Percentiles rank a stretch among this genome's conserved stretches.
These are phyloP conservation scores for Agapostemon virescens DNA, from an alignment of 2,888 invertebrate species.

Conservation along the genomic window DNA sequence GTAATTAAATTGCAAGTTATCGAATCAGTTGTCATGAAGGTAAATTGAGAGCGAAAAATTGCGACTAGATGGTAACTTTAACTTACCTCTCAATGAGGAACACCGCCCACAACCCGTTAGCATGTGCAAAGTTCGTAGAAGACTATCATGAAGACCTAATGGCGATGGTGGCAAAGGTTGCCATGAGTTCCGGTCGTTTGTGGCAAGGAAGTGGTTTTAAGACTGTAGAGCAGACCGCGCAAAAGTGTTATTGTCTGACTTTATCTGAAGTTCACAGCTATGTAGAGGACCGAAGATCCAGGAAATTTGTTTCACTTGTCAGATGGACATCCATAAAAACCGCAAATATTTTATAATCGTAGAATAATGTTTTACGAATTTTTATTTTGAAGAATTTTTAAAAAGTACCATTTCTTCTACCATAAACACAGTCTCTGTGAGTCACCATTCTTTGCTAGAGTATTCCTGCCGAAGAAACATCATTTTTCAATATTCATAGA, in stretches of 20 bases:
- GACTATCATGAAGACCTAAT: not conserved
- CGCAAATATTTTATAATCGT: not conserved
- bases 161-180: constrained; percentile 6
- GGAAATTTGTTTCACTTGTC: not conserved
- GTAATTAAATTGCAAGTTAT: too few relatives aligned
- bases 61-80: not conserved
- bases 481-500: not conserved
- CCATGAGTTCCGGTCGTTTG: constrained; percentile 3
- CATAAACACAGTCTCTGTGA: too few relatives aligned
- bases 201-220: not conserved
- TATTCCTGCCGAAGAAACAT: not conserved
- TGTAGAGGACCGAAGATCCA: not conserved
- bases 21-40: not conserved
- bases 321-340: not conserved
- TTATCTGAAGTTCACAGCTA: not conserved
- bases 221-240: constrained; percentile 1
- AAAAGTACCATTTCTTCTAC: not conserved
- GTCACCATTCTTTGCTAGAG: not conserved
- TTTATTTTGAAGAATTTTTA: not conserved
- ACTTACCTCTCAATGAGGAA: not conserved
- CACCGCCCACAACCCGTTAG: not conserved
- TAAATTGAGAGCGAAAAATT: not conserved
- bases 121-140: not conserved
- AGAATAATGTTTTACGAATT: not conserved
- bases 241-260: constrained; percentile 7